Evolutionary conservation across 2,797 vertebrate species (phyloP).

Genomic region (Tapera naevia): DNA sequence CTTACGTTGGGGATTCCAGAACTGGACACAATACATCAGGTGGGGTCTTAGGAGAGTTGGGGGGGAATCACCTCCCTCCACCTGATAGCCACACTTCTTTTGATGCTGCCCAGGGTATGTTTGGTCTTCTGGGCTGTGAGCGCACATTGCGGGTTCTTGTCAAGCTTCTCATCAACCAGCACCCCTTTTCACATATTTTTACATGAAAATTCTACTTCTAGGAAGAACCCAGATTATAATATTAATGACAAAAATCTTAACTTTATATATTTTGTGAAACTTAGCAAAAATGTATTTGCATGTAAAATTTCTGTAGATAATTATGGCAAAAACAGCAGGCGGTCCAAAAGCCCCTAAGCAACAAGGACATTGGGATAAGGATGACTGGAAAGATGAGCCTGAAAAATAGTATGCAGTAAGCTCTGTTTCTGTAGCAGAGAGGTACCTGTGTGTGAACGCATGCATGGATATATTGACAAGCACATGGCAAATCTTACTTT

Average conservation of each 20-base stretch:
- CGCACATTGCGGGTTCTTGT: too few species aligned
- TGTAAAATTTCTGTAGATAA: slow-evolving; percentile 84
- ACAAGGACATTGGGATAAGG: slow-evolving; percentile 94
- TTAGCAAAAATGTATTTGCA: slow-evolving; percentile 16
- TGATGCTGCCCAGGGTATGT: too few species aligned
- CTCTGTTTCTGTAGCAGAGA: slow-evolving; percentile 56
- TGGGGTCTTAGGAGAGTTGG: too few species aligned
- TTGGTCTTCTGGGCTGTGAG: too few species aligned
- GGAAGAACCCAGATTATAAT: background rate
- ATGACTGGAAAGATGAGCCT: slow-evolving; percentile 87
- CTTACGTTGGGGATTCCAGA: too few species aligned
- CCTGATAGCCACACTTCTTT: too few species aligned
- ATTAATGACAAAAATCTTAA: background rate
- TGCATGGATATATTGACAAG: slow-evolving; percentile 59
- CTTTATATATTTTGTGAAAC: background rate
- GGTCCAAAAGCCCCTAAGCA: slow-evolving; percentile 90
- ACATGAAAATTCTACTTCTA: background rate
- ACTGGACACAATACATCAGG: too few species aligned
- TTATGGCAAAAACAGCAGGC: slow-evolving; percentile 94
- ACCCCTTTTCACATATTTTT: background rate
- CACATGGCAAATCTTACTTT: background rate
- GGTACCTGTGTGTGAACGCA: background rate
- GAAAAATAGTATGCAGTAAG: slow-evolving; percentile 83
- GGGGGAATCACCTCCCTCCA: too few species aligned
- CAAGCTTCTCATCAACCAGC: too few species aligned